Evolutionary conservation across 1,140 invertebrate species (phyloP).

Genomic region (Conus betulinus): DNA sequence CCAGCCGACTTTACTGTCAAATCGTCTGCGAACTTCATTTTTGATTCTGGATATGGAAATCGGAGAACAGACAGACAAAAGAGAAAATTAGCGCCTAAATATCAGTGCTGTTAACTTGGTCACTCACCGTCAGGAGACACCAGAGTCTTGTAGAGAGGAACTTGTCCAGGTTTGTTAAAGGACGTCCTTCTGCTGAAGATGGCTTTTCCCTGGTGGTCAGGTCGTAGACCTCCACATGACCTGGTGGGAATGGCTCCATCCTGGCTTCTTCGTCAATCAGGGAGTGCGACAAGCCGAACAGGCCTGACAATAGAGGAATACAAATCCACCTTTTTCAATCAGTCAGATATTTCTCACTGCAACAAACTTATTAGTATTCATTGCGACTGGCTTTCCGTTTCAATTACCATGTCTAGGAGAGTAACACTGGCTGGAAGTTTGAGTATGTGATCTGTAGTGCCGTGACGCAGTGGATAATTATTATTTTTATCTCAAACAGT

Average conservation of each 20-base stretch:
- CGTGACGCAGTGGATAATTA: too few species aligned
- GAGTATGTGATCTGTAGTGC: too few species aligned
- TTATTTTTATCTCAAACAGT: too few species aligned
- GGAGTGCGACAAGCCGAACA: constrained; percentile 59
- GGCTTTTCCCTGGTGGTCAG: constrained; percentile 56
- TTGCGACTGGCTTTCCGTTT: neutral
- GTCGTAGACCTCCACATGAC: constrained; percentile 65
- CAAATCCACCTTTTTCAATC: neutral
- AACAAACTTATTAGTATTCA: neutral
- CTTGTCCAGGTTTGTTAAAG: constrained; percentile 65
- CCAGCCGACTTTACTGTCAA: too few species aligned
- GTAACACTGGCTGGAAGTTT: too few species aligned
- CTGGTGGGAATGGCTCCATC: constrained; percentile 60
- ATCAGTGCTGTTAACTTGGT: neutral
- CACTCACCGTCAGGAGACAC: constrained; percentile 12
- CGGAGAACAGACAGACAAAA: too few species aligned
- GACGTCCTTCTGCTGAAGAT: constrained; percentile 50
- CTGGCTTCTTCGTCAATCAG: constrained; percentile 43
- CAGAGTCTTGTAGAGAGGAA: constrained; percentile 60
- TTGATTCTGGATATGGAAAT: too few species aligned
- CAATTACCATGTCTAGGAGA: too few species aligned
- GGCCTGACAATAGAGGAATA: constrained; percentile 46
- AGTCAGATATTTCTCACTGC: neutral
- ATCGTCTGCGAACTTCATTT: too few species aligned
- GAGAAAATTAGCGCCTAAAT: too few species aligned